These are phyloP conservation scores for Meleagris gallopavo DNA, from an alignment of 2,113 vertebrate genomes.

Conservation along the genomic window DNA sequence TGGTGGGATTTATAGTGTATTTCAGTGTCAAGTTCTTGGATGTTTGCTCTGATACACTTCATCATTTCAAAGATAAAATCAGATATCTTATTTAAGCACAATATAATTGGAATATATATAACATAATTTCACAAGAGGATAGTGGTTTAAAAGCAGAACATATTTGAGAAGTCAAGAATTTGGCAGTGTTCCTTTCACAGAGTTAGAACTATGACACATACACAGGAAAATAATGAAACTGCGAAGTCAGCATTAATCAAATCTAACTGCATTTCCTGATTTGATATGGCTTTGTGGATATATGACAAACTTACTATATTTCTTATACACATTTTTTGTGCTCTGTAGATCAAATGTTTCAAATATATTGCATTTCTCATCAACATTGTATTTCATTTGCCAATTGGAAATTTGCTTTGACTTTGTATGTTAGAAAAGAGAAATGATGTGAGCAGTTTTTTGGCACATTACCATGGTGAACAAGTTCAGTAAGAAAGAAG, in stretches of 20 bases:
- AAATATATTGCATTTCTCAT: conserved; percentile 49
- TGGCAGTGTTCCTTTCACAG: background rate
- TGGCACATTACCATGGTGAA: background rate
- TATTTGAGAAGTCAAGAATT: conserved; percentile 5
- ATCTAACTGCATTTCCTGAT: conserved; percentile 1
- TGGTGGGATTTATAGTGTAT: background rate
- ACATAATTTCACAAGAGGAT: background rate
- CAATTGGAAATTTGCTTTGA: conserved; percentile 59
- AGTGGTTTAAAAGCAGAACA: background rate
- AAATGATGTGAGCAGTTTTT: conserved; percentile 43
- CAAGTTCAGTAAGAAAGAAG: background rate
- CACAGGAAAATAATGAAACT: background rate
- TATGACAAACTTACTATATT: background rate
- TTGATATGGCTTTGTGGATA: background rate
- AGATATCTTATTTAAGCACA: background rate
- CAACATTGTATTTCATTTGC: background rate
- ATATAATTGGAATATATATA: background rate
- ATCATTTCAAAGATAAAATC: conserved; percentile 4
- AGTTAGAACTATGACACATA: background rate
- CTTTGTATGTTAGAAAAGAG: background rate
- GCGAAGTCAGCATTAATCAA: conserved; percentile 22
- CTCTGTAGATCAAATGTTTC: conserved; percentile 38
- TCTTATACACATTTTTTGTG: background rate
- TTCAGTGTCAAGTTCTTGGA: background rate
- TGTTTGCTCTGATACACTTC: background rate